phyloP scores from a whole-genome alignment of 2,797 vertebrate species.

The Siniperca scherzeri region DNA sequence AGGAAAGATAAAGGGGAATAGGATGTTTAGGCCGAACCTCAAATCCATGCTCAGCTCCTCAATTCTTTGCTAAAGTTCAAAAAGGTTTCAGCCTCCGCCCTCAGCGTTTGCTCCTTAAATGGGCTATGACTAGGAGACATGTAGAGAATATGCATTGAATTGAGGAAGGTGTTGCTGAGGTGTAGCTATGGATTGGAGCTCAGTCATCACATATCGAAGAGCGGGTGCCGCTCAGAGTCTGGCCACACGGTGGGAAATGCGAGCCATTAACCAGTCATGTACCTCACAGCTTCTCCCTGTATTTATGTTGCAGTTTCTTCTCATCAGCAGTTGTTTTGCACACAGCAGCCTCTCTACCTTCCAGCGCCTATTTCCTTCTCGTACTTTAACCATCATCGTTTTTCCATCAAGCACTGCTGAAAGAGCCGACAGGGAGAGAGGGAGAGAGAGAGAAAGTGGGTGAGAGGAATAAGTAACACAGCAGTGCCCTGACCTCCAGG shows the following conservation, averaged over 20 bases:
- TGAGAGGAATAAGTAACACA: conserved; percentile 71
- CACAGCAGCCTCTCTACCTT: conserved; percentile 72
- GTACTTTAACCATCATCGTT: conserved; percentile 81
- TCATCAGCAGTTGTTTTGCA: conserved; percentile 71
- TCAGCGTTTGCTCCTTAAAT: background rate
- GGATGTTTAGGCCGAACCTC: background rate
- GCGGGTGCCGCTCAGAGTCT: conserved; percentile 18
- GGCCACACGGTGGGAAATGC: conserved; percentile 18
- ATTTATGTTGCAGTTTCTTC: conserved; percentile 74
- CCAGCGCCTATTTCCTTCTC: conserved; percentile 58
- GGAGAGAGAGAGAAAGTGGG: conserved; percentile 53
- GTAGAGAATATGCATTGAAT: conserved; percentile 12
- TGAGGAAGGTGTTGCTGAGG: conserved; percentile 36
- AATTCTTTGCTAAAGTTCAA: conserved; percentile 33
- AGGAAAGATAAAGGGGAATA: conserved; percentile 10
- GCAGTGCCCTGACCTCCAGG: conserved; percentile 71
- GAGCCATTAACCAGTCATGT: conserved; percentile 63
- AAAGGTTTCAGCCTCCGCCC: background rate
- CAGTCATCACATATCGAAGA: conserved; percentile 22
- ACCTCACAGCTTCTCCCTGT: conserved; percentile 75
- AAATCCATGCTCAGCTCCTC: conserved; percentile 42
- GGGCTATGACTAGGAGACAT: background rate
- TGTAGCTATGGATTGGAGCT: conserved; percentile 28
- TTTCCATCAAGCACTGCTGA: conserved; percentile 87
- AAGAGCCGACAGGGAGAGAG: conserved; percentile 77